A percentile compares a stretch with the other conserved stretches of the same genome.
phyloP scores from a whole-genome alignment of 2,797 vertebrate genomes.

The Adrianichthys oophorus region DNA sequence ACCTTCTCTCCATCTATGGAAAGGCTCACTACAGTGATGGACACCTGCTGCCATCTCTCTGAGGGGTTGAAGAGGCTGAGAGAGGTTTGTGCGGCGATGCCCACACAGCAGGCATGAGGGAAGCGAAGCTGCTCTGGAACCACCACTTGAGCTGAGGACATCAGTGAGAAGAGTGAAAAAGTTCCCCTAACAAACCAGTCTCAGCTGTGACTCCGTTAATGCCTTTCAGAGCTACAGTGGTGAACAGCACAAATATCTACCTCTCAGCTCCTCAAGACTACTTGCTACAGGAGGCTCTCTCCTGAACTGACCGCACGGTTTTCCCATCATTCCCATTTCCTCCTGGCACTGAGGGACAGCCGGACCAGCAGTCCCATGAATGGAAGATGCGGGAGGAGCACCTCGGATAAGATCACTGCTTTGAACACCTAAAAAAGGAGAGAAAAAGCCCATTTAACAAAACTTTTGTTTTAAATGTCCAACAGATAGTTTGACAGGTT shows the following conservation, averaged over 20 bases:
- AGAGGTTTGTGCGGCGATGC: slow-evolving; percentile 89
- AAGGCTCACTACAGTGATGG: slow-evolving; percentile 80
- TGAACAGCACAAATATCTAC: slow-evolving; percentile 56
- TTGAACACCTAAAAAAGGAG: neutral
- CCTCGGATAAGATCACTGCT: slow-evolving; percentile 29
- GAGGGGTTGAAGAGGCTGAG: slow-evolving; percentile 91
- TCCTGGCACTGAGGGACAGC: slow-evolving; percentile 65
- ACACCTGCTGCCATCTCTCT: slow-evolving; percentile 92
- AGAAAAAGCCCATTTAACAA: neutral
- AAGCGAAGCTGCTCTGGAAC: slow-evolving; percentile 92
- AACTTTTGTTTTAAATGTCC: neutral
- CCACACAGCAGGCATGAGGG: slow-evolving; percentile 90
- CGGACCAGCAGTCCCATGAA: slow-evolving; percentile 58
- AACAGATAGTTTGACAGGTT: neutral
- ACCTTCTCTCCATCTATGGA: slow-evolving; percentile 92
- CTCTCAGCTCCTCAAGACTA: slow-evolving; percentile 71
- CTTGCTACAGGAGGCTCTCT: slow-evolving; percentile 67
- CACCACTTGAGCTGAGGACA: slow-evolving; percentile 79
- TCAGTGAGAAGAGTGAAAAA: slow-evolving; percentile 2
- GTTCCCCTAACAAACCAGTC: too few relatives aligned
- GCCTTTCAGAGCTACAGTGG: too few relatives aligned
- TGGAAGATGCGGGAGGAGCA: slow-evolving; percentile 53
- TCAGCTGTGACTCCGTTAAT: too few relatives aligned
- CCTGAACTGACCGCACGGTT: slow-evolving; percentile 68
- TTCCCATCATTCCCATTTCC: slow-evolving; percentile 71